These are phyloP conservation scores for Gallinago jamesoni DNA, from an alignment of 2,113 vertebrate genomes.

Conservation along the genomic window DNA sequence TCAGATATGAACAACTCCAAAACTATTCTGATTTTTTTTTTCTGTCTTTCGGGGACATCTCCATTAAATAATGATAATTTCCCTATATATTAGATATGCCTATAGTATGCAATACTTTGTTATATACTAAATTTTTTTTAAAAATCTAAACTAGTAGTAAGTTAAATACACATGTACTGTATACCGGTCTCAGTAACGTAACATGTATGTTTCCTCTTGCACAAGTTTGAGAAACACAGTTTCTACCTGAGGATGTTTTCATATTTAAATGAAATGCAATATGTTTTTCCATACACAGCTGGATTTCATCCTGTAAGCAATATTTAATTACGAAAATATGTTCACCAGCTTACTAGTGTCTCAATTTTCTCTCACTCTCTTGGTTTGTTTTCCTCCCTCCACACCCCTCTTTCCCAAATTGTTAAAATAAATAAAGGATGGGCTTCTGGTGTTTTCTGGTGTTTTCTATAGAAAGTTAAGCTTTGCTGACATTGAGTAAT, in stretches of 20 bases:
- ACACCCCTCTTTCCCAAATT: background rate
- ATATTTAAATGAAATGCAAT: background rate
- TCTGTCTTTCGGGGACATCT: background rate
- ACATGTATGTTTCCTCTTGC: background rate
- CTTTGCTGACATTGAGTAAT: conserved; percentile 61
- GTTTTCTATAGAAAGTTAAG: conserved; percentile 51
- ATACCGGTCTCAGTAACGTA: background rate
- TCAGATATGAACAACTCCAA: background rate
- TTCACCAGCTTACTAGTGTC: background rate
- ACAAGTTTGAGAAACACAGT: background rate
- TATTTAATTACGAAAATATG: background rate
- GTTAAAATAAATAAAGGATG: conserved; percentile 57
- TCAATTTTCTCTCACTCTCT: background rate
- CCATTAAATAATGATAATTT: background rate
- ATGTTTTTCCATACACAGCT: background rate
- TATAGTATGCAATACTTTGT: background rate
- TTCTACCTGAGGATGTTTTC: background rate
- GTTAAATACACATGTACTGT: background rate
- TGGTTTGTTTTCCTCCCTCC: background rate
- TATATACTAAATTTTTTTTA: background rate
- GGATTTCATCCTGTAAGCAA: background rate
- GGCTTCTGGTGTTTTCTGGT: conserved; percentile 55
- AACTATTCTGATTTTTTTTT: background rate
- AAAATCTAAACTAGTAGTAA: background rate
- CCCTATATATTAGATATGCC: background rate